Base-by-base conservation (phyloP, 2,113 vertebrate genomes). In the Anolis sagrei region DNA sequence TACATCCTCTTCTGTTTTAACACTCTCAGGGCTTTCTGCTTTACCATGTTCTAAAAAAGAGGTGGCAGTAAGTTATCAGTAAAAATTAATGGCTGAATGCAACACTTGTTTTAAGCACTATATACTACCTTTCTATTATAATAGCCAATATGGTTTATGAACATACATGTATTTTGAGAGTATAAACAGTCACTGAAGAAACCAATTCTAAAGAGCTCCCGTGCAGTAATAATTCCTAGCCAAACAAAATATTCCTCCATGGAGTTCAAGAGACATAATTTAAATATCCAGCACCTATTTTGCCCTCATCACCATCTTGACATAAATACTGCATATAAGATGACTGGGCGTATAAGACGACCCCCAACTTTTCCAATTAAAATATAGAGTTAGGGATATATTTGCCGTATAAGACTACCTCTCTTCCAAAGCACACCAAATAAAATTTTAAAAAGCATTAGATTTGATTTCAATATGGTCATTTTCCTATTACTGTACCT, bases 1-100 rank as follows among this genome's bases (percentile, higher is more conserved):
- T 95, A 99, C 99, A 98, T 98, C 93, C 97, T 96, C 91, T 99
- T 99, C 95, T 99, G 99, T 94, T 99, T 99, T 69, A 99, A 95
- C 72, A 99, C 97, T 89, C 99, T 94, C 97, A 99, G 80, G 0
- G 99, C 99, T 90, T 99, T 99, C 95, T 99, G 99, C 92, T 99
- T 99, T 74, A 99, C 99, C 97, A 99, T 98, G 92, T 99, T 99
- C 99, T 99, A 93, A 87, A 95, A 93, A 73, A 92, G 62, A 95
- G 92, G 58, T 76, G 73, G 84, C 0, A 79, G 82, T 48, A 1
- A 92, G 66, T 88, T 51, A 79, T 88, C 80, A 92, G 54, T 51
- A 88, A 61, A 70, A 3, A 29, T 75, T 0, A 73, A 82, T 76
- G n/a, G 39, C 36, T 36, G 16, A 32, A 7, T 0, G 0, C 54